A percentile compares a stretch with the other conserved stretches of the same genome.
phyloP scores from a whole-genome alignment of 2,888 invertebrate genomes.

The Trichopoda pennipes region DNA sequence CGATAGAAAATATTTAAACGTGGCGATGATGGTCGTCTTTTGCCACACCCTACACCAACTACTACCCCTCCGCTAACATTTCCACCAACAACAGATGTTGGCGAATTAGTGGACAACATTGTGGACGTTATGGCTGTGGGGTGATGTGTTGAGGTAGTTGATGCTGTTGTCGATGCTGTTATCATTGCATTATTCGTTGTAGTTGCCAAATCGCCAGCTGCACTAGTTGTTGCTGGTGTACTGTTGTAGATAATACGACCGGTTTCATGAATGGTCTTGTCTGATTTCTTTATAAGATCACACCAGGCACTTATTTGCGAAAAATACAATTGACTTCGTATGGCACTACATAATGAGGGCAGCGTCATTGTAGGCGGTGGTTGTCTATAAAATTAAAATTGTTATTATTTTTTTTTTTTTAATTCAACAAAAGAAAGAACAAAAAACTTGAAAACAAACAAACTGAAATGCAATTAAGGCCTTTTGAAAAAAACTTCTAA shows the following conservation, averaged over 20 bases:
- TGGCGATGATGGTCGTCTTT: conserved; percentile 69
- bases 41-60: conserved; percentile 38
- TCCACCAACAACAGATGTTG: conserved; percentile 24
- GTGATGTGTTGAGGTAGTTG: conserved; percentile 48
- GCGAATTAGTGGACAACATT: conserved; percentile 4
- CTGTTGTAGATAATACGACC: conserved; percentile 79
- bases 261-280: conserved; percentile 79
- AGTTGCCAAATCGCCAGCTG: conserved; percentile 75
- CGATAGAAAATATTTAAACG: conserved; percentile 80
- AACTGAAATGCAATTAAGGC: background rate
- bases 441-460: background rate
- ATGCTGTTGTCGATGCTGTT: conserved; percentile 53
- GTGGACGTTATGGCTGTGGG: conserved; percentile 14
- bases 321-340: conserved; percentile 96
- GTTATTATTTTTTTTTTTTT: background rate
- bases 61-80: background rate
- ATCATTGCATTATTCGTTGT: conserved; percentile 72
- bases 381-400: conserved; percentile 71
- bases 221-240: conserved; percentile 73
- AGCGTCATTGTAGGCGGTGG: conserved; percentile 85
- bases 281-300: conserved; percentile 79
- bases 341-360: conserved; percentile 93
- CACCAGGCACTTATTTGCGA: conserved; percentile 97
- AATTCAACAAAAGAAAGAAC: background rate
- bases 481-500: too few species aligned